Evolutionary conservation across 2,113 vertebrate genomes (phyloP).

Genomic region (Psilopsiagon aurifrons): DNA sequence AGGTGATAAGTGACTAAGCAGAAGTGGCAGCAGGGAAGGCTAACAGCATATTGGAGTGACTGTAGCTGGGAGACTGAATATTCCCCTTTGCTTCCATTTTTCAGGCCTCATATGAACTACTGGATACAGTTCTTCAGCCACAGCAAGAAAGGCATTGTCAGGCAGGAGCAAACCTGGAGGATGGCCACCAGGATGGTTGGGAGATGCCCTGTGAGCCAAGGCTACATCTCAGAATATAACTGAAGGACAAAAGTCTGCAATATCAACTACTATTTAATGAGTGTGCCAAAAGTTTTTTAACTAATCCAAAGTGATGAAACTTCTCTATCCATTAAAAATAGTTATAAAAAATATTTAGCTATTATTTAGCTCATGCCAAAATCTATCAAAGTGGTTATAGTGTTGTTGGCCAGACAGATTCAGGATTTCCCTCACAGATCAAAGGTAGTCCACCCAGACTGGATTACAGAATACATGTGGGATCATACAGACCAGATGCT

Average conservation of each 20-base stretch:
- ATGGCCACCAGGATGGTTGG: not conserved
- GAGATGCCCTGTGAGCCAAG: not conserved
- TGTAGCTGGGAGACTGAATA: not conserved
- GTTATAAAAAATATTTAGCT: not conserved
- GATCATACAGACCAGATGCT: not conserved
- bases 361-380: not conserved
- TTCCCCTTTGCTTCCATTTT: not conserved
- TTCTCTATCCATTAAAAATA: not conserved
- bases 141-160: not conserved
- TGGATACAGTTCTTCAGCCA: not conserved
- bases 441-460: not conserved
- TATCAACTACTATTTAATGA: not conserved
- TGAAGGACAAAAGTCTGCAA: not conserved
- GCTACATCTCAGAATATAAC: not conserved
- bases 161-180: not conserved
- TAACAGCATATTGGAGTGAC: not conserved
- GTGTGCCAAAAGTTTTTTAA: not conserved
- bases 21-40: not conserved
- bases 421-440: not conserved
- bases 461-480: rapidly evolving
- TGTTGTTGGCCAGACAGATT: not conserved
- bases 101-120: not conserved
- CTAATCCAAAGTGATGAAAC: not conserved
- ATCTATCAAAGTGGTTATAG: not conserved
- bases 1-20: not conserved